Evolutionary conservation across 2,888 invertebrate genomes (phyloP), one percentile per base, ranked within the genome.

Genomic region (Cryptops parisi): DNA sequence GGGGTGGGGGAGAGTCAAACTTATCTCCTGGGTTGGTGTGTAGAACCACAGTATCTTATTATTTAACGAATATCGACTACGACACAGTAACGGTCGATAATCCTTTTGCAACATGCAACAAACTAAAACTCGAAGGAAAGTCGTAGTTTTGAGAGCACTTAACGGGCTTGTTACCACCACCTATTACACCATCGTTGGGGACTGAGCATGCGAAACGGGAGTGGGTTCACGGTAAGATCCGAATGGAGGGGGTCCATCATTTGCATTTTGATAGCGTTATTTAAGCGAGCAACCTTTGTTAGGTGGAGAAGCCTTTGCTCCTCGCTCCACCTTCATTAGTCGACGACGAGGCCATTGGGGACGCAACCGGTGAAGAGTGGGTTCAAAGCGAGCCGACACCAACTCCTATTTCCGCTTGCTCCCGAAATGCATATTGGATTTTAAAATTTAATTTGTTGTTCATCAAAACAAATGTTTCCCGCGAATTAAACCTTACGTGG

Each of bases 401-500:
- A 19, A 46, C 6, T 21, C 9, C 46, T 24, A 46, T 46, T 46
- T 46, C 46, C 46, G 5, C 46, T 9, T 24, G 17, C 17, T 22
- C 46, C 21, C 22, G n/a, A 46, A 46, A 46, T 46, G 17, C 19
- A 19, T 51, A 51, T 51, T 51, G 51, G 43, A 51, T 51, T 51
- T 51, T 51, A 51, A 51, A 51, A 51, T 51, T 51, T 51, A 51
- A 51, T 51, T 51, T 43, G 21, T 26, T 27, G 46, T 41, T 51
- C 33, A 25, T 43, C 43, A 51, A 51, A 51, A 51, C 51, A 51
- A 51, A 51, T 43, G 43, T 51, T 43, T 51, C 23, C n/a, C 43
- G 19, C 15, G 33, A 33, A 33, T 33, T 33, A 33, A 33, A 33
- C 15, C 15, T 6, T 15, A 15, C 33, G 15, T 15, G 6, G 33